Evolutionary conservation across 2,888 invertebrate genomes (phyloP), one percentile per base, ranked within the genome.

Genomic region (Parnassius mnemosyne): DNA sequence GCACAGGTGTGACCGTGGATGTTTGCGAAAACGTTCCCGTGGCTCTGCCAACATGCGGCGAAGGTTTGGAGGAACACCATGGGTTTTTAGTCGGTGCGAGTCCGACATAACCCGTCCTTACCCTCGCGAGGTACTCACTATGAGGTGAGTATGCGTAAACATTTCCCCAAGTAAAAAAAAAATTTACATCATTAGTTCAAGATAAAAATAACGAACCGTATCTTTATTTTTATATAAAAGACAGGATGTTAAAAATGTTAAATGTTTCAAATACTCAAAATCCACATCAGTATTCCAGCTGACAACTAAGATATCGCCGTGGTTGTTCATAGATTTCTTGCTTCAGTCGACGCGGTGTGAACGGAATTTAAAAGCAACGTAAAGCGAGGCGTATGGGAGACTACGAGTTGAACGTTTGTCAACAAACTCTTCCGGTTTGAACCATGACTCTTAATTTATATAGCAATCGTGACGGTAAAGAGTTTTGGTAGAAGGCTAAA

Each of bases 381-480:
- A 55, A 44, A 58, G 34, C 62, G 12, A 57, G 49, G 57, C 62
- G 58, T 63, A 63, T 63, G 62, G 49, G 62, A 63, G 57, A 53
- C 54, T 63, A 53, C 34, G 34, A 34, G 34, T 34, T 7, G 62
- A 50, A 53, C 53, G 54, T 63, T 51, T 63, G 62, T 63, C 62
- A 58, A 63, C 62, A 63, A 58, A 63, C 57, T 63, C 62, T 63
- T 63, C 62, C 62, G 62, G 62, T 63, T 34, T 57, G 49, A 53
- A 57, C 49, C 57, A 42, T 20, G 53, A 41, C 58, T 63, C 62
- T 63, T 63, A 63, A 63, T 63, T 63, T 63, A 50, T 63, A 63
- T 13, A 10, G 58, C 44, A 63, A 63, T 57, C 62, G 46, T 61
- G 62, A 43, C 53, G 42, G 47, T 49, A 42, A 34, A 47, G 34